phyloP scores from a whole-genome alignment of 2,797 vertebrate species.

The Schizopygopsis pylzovi region DNA sequence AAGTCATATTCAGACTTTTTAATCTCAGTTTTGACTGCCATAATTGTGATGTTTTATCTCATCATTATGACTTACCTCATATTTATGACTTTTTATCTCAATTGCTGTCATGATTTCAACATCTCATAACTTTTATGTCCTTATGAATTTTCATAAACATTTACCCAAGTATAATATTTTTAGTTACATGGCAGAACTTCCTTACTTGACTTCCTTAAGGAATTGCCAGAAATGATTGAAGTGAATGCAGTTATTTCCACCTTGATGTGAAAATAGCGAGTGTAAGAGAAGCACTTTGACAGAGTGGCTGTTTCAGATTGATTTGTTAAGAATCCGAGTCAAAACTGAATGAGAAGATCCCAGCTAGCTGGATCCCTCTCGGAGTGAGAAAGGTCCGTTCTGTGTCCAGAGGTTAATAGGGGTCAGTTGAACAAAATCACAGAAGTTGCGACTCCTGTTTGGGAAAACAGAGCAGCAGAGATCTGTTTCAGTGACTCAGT shows the following conservation, averaged over 20 bases:
- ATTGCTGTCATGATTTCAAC: background rate
- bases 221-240: background rate
- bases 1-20: background rate
- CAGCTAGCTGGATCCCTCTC: slow-evolving; percentile 36
- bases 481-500: slow-evolving; percentile 60
- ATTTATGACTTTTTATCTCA: background rate
- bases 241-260: background rate
- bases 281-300: background rate
- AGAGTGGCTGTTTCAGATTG: slow-evolving; percentile 7
- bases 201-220: too few species aligned
- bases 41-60: background rate
- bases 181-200: background rate
- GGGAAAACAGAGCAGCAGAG: slow-evolving; percentile 54
- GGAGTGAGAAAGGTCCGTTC: slow-evolving; percentile 39
- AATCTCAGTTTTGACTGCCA: too few species aligned
- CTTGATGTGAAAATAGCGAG: background rate
- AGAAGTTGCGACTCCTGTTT: slow-evolving; percentile 54
- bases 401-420: slow-evolving; percentile 65
- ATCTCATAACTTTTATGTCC: background rate
- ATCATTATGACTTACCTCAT: background rate
- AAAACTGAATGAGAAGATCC: slow-evolving; percentile 2
- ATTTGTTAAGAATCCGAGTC: slow-evolving; percentile 1
- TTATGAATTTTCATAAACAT: background rate
- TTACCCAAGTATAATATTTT: background rate
- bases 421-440: slow-evolving; percentile 60